Conservation (phyloP, 2,888 invertebrate genomes). For the Drosophila prostipennis region DNA sequence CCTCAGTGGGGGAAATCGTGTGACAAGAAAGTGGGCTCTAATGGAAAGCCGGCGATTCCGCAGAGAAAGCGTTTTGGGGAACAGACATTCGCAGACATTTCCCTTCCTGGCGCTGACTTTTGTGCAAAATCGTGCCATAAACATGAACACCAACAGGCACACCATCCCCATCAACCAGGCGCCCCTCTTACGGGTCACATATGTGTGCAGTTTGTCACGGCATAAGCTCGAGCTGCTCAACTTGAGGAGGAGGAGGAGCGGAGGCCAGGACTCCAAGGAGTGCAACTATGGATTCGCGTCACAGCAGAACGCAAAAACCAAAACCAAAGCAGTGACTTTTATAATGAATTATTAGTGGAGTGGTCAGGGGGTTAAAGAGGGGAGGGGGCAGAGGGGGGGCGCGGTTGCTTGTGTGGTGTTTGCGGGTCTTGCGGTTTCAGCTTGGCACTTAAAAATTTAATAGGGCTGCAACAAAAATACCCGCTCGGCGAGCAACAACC, state of each 20-base stretch:
- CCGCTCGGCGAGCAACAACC: conserved; percentile 17
- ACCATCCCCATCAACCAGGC: conserved; percentile 32
- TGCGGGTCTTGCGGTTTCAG: conserved; percentile 71
- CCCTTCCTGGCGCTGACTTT: conserved; percentile 56
- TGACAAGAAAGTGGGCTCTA: conserved; percentile 1
- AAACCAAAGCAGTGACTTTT: conserved; percentile 77
- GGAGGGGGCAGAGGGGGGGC: conserved; percentile 8
- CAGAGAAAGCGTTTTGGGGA: conserved; percentile 39
- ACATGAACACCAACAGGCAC: conserved; percentile 57
- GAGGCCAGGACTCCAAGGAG: background rate
- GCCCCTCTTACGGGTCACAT: conserved; percentile 56
- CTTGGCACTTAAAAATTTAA: conserved; percentile 77
- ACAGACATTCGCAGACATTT: conserved; percentile 33
- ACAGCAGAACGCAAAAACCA: conserved; percentile 76
- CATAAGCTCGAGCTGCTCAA: conserved; percentile 64
- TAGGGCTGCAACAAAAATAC: conserved; percentile 65
- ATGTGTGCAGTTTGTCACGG: conserved; percentile 80
- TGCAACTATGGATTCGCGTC: conserved; percentile 63
- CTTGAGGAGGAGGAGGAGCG: conserved; percentile 16
- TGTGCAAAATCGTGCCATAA: conserved; percentile 76
- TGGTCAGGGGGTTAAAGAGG: background rate
- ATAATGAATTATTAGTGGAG: conserved; percentile 78
- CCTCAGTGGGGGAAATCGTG: conserved; percentile 3
- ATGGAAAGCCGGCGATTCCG: conserved; percentile 20
- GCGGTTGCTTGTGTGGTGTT: conserved; percentile 72